Percentiles rank a stretch among this genome's conserved stretches.
These are phyloP conservation scores for Fistularia commersonii DNA, from an alignment of 2,797 vertebrate species.

Conservation along the genomic window DNA sequence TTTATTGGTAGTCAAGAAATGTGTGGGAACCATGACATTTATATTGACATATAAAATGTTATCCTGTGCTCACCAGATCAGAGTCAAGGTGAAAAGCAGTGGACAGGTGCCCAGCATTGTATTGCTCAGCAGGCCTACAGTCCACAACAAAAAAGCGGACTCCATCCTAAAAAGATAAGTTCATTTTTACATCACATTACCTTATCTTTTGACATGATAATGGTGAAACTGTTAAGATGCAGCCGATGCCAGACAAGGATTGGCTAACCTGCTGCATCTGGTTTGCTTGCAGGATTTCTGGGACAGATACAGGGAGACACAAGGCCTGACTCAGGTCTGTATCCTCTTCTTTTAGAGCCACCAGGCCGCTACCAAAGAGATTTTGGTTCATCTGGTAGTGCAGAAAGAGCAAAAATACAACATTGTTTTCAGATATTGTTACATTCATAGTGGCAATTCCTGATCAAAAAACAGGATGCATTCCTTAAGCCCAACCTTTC, in stretches of 20 bases:
- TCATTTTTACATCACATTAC: neutral
- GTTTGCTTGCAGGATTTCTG: constrained; percentile 97
- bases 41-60: neutral
- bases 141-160: constrained; percentile 98
- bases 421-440: constrained; percentile 16
- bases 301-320: constrained; percentile 92
- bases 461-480: too few species aligned
- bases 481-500: constrained; percentile 77
- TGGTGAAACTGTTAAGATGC: too few species aligned
- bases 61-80: constrained; percentile 81
- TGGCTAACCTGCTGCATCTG: constrained; percentile 86
- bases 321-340: constrained; percentile 94
- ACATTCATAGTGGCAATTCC: too few species aligned
- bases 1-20: too few species aligned
- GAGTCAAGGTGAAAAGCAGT: constrained; percentile 98
- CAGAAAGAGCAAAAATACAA: constrained; percentile 2
- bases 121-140: constrained; percentile 97
- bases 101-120: constrained; percentile 95
- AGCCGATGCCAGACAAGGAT: neutral
- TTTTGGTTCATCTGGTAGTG: constrained; percentile 89
- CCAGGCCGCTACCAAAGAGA: constrained; percentile 92
- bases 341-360: constrained; percentile 95
- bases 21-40: too few species aligned
- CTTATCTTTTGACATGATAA: neutral
- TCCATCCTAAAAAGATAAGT: constrained; percentile 79